phyloP scores from a whole-genome alignment of 2,113 vertebrate genomes.

The Mirounga angustirostris region DNA sequence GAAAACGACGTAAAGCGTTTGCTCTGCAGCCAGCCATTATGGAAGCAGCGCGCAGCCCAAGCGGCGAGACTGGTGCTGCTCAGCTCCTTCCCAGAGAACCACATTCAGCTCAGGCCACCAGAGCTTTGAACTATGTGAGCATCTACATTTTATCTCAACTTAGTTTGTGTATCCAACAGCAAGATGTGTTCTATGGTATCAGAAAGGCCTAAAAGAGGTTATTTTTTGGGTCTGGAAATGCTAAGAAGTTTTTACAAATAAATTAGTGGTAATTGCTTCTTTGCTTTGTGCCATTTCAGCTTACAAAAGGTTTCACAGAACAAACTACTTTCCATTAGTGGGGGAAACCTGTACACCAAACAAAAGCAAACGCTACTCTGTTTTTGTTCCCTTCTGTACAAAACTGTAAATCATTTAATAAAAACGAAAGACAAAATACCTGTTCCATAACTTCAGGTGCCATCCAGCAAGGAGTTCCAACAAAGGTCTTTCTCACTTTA shows the following conservation, averaged over 20 bases:
- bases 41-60: rapidly evolving
- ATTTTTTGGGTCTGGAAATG: background rate
- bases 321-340: no score
- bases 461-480: slow-evolving; percentile 99
- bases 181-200: background rate
- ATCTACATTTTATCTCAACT: background rate
- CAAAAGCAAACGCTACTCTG: background rate
- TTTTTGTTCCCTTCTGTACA: background rate
- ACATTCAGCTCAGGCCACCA: background rate
- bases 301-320: background rate
- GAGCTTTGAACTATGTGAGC: background rate
- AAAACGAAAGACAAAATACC: slow-evolving; percentile 85
- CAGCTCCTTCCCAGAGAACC: background rate
- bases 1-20: background rate
- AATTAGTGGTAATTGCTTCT: background rate
- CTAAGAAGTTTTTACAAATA: background rate
- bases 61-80: no score
- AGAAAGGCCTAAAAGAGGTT: background rate
- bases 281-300: background rate
- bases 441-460: slow-evolving; percentile 99
- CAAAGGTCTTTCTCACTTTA: slow-evolving; percentile 99
- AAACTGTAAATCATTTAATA: background rate
- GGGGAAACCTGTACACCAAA: background rate
- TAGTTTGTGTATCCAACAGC: background rate
- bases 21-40: background rate